phyloP scores from a whole-genome alignment of 2,113 vertebrate genomes.

The Mustela lutreola region DNA sequence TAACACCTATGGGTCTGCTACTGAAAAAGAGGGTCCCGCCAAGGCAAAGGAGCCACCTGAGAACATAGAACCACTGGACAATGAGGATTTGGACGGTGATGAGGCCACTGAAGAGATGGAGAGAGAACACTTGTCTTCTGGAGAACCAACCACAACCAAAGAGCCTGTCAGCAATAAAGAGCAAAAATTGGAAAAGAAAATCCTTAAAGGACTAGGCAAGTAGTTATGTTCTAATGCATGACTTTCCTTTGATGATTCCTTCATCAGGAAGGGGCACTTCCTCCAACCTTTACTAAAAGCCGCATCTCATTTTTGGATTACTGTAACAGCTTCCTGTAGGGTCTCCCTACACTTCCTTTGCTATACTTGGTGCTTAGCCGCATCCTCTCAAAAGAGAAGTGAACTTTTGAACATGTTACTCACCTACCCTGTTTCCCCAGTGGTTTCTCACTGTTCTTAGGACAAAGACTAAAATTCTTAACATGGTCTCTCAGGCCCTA shows the following conservation, averaged over 20 bases:
- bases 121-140: slow-evolving; percentile 83
- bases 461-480: background rate
- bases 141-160: slow-evolving; percentile 83
- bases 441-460: background rate
- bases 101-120: slow-evolving; percentile 85
- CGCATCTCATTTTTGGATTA: background rate
- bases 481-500: background rate
- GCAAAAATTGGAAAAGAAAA: slow-evolving; percentile 97
- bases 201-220: slow-evolving; percentile 94
- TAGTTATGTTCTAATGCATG: slow-evolving; percentile 46
- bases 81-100: slow-evolving; percentile 86
- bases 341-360: background rate
- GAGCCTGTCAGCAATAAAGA: slow-evolving; percentile 90
- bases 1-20: slow-evolving; percentile 89
- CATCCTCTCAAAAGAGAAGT: background rate
- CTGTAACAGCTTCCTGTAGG: background rate
- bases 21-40: slow-evolving; percentile 74
- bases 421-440: background rate
- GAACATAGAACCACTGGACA: slow-evolving; percentile 81
- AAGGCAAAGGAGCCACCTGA: slow-evolving; percentile 74
- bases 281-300: slow-evolving; percentile 20
- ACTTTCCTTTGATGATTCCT: slow-evolving; percentile 5
- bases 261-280: background rate
- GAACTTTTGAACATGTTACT: background rate
- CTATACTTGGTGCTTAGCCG: background rate